Percentiles rank a stretch among this genome's conserved stretches.
Conservation (phyloP, 2,113 vertebrate genomes). For the Elanus axillaris region DNA sequence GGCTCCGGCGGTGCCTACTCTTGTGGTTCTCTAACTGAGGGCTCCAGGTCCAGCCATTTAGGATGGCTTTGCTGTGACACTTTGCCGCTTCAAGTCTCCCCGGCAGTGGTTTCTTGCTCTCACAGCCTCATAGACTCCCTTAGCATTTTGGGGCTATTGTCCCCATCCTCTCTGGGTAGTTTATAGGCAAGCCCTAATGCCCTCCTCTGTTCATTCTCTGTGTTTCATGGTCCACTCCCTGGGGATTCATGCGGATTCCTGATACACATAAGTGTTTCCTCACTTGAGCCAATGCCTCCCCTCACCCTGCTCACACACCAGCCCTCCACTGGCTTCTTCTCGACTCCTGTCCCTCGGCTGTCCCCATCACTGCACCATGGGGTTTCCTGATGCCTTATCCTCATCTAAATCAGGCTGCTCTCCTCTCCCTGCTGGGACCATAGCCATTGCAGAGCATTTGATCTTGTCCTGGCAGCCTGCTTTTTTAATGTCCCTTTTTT, state of each 20-base stretch:
- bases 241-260: neutral
- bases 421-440: rapidly evolving
- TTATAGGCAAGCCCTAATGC: neutral
- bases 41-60: neutral
- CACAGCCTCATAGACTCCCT: neutral
- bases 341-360: no score
- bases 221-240: neutral
- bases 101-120: neutral
- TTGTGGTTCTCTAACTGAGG: neutral
- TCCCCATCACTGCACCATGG: neutral
- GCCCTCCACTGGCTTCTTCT: neutral
- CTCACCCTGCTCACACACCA: neutral
- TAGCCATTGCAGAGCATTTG: neutral
- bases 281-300: neutral
- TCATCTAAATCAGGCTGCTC: neutral
- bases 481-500: neutral
- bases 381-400: neutral
- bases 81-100: neutral
- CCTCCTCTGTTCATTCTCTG: neutral
- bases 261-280: neutral
- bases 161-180: neutral
- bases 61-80: neutral
- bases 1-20: neutral
- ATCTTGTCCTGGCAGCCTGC: neutral
- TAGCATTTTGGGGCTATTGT: neutral